phyloP scores from a whole-genome alignment of 2,797 vertebrate species.

The Ptychadena robeensis region DNA sequence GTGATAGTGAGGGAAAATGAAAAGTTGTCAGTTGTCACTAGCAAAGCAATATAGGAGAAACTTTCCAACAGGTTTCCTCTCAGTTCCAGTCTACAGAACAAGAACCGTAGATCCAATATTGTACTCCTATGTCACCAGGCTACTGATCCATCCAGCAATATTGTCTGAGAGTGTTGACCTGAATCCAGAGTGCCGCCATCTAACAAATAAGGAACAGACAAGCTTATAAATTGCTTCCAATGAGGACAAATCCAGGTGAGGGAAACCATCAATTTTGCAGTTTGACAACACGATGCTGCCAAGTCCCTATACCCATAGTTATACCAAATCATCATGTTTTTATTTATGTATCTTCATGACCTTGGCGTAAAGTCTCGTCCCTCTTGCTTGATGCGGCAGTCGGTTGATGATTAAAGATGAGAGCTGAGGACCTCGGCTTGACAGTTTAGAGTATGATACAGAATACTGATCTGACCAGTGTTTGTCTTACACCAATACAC shows the following conservation, averaged over 20 bases:
- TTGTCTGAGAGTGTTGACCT: neutral
- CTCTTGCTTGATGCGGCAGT: neutral
- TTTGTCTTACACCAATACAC: neutral
- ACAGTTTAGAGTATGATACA: neutral
- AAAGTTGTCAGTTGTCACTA: no score
- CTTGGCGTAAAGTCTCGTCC: slow-evolving; percentile 24
- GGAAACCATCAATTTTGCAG: slow-evolving; percentile 34
- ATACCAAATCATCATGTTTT: slow-evolving; percentile 28
- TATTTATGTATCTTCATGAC: slow-evolving; percentile 47
- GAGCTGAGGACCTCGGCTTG: neutral
- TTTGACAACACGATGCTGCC: neutral
- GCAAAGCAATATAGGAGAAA: no score
- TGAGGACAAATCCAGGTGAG: slow-evolving; percentile 45
- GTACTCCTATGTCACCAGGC: no score
- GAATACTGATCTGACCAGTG: slow-evolving; percentile 17
- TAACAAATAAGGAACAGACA: slow-evolving; percentile 55
- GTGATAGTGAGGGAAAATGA: no score
- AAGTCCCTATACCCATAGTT: slow-evolving; percentile 8
- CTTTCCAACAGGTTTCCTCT: no score
- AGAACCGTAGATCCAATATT: no score
- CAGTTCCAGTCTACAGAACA: no score
- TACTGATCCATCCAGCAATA: no score
- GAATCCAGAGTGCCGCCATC: neutral
- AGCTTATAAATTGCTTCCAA: slow-evolving; percentile 60
- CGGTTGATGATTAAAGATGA: slow-evolving; percentile 23